These are phyloP conservation scores for Lamprotornis superbus DNA, from an alignment of 2,113 vertebrate species.

Conservation along the genomic window DNA sequence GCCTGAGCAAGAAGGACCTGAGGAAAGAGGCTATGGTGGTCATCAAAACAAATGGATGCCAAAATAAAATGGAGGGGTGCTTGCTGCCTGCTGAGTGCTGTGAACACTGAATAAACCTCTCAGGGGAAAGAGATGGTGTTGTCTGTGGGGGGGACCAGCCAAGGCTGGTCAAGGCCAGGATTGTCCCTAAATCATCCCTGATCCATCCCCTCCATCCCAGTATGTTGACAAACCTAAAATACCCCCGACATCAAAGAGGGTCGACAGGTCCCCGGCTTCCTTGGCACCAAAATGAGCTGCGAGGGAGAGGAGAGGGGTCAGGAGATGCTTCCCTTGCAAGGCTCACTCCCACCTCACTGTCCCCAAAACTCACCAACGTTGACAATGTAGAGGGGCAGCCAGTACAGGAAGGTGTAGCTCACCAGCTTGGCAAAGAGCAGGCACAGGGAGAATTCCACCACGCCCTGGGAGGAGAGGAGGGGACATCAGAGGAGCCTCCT, in stretches of 20 bases:
- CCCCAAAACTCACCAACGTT: slow-evolving; percentile 84
- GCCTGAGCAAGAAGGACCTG: background rate
- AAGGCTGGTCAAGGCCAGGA: background rate
- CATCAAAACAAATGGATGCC: background rate
- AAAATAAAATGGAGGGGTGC: rapidly evolving
- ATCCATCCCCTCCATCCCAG: rapidly evolving
- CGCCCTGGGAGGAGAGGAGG: slow-evolving; percentile 76
- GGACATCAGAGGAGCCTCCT: background rate
- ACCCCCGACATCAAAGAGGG: slow-evolving; percentile 93
- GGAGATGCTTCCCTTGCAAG: background rate
- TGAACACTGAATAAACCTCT: background rate
- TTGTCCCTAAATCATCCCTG: background rate
- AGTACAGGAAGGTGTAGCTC: slow-evolving; percentile 98
- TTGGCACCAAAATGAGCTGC: slow-evolving; percentile 91
- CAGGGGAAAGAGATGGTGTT: background rate
- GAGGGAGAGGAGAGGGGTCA: background rate
- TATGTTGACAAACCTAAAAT: slow-evolving; percentile 81
- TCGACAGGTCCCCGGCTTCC: slow-evolving; percentile 89
- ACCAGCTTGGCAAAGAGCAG: slow-evolving; percentile 96
- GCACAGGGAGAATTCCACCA: slow-evolving; percentile 95
- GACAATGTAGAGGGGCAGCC: slow-evolving; percentile 94
- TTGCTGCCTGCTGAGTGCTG: background rate
- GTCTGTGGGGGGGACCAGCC: background rate
- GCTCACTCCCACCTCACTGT: rapidly evolving
- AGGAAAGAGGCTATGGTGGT: background rate